Evolutionary conservation across 2,797 vertebrate genomes (phyloP).

Genomic region (Tokudaia tokunoshimensis): DNA sequence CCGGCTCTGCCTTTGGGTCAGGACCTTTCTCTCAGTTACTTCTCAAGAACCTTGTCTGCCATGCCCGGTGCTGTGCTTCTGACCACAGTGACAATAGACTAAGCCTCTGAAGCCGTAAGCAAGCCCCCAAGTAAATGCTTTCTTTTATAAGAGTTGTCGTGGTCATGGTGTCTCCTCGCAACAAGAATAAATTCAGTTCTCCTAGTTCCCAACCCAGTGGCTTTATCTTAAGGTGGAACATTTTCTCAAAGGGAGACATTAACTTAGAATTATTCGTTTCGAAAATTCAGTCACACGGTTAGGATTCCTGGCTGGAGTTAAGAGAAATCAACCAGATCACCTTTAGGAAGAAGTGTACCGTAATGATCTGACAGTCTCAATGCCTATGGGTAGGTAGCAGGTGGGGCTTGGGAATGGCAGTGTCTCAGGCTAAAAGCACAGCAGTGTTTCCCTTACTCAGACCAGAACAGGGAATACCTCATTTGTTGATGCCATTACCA

Average conservation of each 20-base stretch:
- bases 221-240: not conserved
- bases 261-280: slow-evolving; percentile 33
- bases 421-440: not conserved
- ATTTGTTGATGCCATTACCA: not conserved
- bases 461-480: not conserved
- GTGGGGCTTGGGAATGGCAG: not conserved
- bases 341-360: not conserved
- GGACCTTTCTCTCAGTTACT: not conserved
- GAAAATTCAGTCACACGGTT: not conserved
- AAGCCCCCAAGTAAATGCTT: not conserved
- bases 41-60: not conserved
- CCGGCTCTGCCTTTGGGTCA: not conserved
- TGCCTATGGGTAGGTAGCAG: not conserved
- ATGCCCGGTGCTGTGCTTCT: not conserved
- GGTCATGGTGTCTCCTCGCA: not conserved
- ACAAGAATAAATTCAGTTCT: not conserved
- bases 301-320: not conserved
- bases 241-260: not conserved
- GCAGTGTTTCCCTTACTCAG: not conserved
- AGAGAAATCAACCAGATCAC: not conserved
- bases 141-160: not conserved
- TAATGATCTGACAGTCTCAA: not conserved
- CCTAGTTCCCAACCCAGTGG: not conserved
- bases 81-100: not conserved
- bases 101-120: not conserved